phyloP scores from a whole-genome alignment of 2,888 invertebrate genomes.

The Dusona sp. region DNA sequence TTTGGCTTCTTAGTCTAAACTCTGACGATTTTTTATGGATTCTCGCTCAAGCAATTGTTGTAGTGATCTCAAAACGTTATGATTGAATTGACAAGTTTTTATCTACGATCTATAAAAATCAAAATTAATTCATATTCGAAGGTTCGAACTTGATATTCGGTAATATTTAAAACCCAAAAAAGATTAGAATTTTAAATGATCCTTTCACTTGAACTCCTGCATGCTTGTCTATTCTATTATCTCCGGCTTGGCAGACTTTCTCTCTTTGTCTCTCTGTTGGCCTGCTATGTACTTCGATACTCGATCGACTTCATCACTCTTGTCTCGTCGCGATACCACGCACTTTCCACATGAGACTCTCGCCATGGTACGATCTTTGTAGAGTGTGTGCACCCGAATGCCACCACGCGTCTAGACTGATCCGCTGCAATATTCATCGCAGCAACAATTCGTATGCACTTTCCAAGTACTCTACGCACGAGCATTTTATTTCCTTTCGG shows the following conservation, averaged over 20 bases:
- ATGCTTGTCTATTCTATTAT: slow-evolving; percentile 29
- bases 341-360: slow-evolving; percentile 54
- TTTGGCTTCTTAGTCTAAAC: too few species aligned
- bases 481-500: slow-evolving; percentile 48
- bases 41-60: neutral
- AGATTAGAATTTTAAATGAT: slow-evolving; percentile 6
- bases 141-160: neutral
- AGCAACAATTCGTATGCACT: slow-evolving; percentile 53
- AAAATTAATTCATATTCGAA: neutral
- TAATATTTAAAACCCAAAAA: neutral
- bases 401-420: slow-evolving; percentile 52
- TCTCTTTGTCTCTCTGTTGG: slow-evolving; percentile 21
- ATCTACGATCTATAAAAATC: neutral
- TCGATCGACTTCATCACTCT: slow-evolving; percentile 42
- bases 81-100: neutral
- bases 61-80: neutral
- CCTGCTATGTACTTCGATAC: slow-evolving; percentile 19
- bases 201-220: slow-evolving; percentile 24
- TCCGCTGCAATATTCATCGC: slow-evolving; percentile 49
- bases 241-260: neutral
- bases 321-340: slow-evolving; percentile 41
- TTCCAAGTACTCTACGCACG: slow-evolving; percentile 62
- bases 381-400: slow-evolving; percentile 29
- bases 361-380: slow-evolving; percentile 19
- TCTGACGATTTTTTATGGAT: neutral